Conservation (phyloP, 2,113 vertebrate genomes). For the Plecotus auritus region DNA sequence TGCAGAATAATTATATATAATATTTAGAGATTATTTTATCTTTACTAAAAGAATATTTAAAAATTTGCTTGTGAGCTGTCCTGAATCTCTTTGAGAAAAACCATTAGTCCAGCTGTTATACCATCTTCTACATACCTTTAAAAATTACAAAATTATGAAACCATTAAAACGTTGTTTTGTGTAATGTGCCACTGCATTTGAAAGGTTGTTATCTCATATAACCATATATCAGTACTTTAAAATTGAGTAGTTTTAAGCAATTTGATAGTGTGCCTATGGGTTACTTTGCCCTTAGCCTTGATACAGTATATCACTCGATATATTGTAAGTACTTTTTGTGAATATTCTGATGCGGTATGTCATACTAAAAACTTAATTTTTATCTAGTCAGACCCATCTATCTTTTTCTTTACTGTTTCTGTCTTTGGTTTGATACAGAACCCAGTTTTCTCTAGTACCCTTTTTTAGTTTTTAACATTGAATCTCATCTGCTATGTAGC, state of each 20-base stretch:
- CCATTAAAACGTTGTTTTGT: neutral
- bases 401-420: neutral
- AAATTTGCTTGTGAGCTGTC: neutral
- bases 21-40: neutral
- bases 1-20: neutral
- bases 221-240: neutral
- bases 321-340: neutral
- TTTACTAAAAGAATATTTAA: neutral
- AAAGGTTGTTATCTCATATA: neutral
- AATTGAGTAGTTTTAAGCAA: constrained; percentile 4
- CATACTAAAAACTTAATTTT: neutral
- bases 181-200: neutral
- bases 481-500: neutral
- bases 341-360: neutral
- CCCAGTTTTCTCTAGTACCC: neutral
- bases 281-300: neutral
- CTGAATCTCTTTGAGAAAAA: neutral
- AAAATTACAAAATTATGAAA: neutral
- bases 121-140: neutral
- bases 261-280: neutral
- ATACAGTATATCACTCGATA: neutral
- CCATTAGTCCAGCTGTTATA: neutral
- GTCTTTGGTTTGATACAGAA: neutral
- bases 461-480: constrained; percentile 8
- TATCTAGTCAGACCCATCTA: neutral